Conservation (phyloP, 2,888 invertebrate species). For the Tuta absoluta region DNA sequence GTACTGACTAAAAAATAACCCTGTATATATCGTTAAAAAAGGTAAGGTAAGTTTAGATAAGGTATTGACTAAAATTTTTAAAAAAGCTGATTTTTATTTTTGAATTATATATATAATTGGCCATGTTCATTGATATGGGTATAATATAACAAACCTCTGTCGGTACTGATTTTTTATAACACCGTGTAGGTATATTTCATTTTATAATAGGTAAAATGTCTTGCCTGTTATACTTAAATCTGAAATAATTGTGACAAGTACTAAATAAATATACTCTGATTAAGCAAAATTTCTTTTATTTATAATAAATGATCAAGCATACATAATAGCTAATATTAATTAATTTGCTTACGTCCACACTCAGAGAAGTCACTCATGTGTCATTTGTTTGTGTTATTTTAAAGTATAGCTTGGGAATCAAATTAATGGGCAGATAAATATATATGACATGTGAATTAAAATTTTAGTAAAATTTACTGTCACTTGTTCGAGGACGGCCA, state of each 20-base stretch:
- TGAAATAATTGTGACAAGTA: not conserved
- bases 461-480: not conserved
- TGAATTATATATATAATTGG: too few relatives aligned
- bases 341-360: not conserved
- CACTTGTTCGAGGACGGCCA: too few relatives aligned
- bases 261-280: not conserved
- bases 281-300: not conserved
- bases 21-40: too few relatives aligned
- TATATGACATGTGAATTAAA: not conserved
- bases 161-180: too few relatives aligned
- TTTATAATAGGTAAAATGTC: not conserved
- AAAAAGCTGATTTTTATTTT: too few relatives aligned
- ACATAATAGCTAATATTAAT: not conserved
- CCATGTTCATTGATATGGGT: too few relatives aligned
- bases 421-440: not conserved
- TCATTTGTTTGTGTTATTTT: not conserved
- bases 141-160: too few relatives aligned
- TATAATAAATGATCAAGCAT: not conserved
- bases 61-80: too few relatives aligned
- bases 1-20: too few relatives aligned
- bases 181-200: not conserved
- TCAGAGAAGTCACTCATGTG: not conserved
- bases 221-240: not conserved
- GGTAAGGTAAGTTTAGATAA: too few relatives aligned
- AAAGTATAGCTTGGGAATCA: not conserved